Evolutionary conservation across 1,140 invertebrate species (phyloP).

Genomic region (Cydia pomonella): DNA sequence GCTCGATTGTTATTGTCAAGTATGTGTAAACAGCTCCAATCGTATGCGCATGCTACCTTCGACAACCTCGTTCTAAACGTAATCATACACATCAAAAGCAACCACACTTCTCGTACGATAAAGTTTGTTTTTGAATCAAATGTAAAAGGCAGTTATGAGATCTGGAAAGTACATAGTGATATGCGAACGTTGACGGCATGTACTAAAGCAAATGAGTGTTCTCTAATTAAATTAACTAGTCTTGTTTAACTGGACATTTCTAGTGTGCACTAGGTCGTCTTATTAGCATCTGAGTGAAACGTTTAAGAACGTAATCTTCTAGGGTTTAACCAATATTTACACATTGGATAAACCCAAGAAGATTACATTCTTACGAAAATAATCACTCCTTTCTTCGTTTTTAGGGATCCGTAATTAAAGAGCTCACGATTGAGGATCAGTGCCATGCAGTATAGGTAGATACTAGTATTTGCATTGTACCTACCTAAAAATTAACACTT

Average conservation of each 20-base stretch:
- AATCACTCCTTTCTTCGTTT: background rate
- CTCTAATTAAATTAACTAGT: constrained; percentile 28
- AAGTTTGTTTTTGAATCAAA: background rate
- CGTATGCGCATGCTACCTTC: constrained; percentile 37
- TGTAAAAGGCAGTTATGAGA: background rate
- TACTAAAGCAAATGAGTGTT: constrained; percentile 13
- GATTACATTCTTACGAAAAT: too few relatives aligned
- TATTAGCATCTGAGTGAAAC: constrained; percentile 8
- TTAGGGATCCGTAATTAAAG: too few relatives aligned
- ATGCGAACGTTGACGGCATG: constrained; percentile 38
- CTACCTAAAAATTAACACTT: too few relatives aligned
- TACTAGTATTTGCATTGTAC: too few relatives aligned
- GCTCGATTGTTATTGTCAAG: constrained; percentile 53
- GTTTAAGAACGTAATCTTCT: background rate
- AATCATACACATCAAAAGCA: background rate
- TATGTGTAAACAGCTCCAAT: constrained; percentile 55
- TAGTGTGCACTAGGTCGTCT: constrained; percentile 16
- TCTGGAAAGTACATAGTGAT: background rate
- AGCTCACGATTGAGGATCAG: background rate
- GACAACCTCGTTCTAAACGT: background rate
- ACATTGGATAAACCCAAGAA: too few relatives aligned
- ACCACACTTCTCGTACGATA: background rate
- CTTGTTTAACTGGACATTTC: constrained; percentile 25
- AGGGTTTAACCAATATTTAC: background rate
- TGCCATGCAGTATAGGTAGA: too few relatives aligned